Percentiles rank a stretch among this genome's conserved stretches.
phyloP scores from a whole-genome alignment of 2,888 invertebrate species.

The Galerucella pusilla region DNA sequence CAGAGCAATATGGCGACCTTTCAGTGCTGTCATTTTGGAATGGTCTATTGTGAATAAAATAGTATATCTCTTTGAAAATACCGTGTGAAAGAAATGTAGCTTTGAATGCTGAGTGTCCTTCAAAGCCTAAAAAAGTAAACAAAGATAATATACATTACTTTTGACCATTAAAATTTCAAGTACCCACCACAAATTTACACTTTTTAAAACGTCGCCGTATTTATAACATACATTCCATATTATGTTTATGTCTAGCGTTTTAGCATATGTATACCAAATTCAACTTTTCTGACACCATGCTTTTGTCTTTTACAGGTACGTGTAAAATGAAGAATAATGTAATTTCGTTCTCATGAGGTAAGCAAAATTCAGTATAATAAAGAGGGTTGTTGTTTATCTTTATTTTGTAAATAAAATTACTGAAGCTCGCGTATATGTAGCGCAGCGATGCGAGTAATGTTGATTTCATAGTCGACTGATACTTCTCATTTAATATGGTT shows the following conservation, averaged over 20 bases:
- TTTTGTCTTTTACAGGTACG: conserved; percentile 36
- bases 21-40: too few species aligned
- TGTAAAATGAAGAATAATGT: conserved; percentile 27
- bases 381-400: neutral
- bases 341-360: conserved; percentile 23
- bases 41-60: too few species aligned
- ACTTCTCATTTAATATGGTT: neutral
- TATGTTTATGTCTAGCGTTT: conserved; percentile 14
- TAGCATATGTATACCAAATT: conserved; percentile 9
- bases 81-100: too few species aligned
- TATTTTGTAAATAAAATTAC: conserved; percentile 15
- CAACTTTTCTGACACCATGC: conserved; percentile 22
- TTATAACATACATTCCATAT: neutral
- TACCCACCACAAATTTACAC: too few species aligned
- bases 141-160: too few species aligned
- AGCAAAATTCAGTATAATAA: conserved; percentile 16
- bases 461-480: neutral
- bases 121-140: too few species aligned
- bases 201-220: neutral
- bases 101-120: too few species aligned
- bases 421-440: neutral
- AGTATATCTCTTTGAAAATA: too few species aligned
- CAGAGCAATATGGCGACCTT: too few species aligned
- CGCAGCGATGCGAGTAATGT: neutral
- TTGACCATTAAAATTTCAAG: too few species aligned